These are phyloP conservation scores for Perizoma flavofasciatum DNA, from an alignment of 2,888 invertebrate species.

Conservation along the genomic window DNA sequence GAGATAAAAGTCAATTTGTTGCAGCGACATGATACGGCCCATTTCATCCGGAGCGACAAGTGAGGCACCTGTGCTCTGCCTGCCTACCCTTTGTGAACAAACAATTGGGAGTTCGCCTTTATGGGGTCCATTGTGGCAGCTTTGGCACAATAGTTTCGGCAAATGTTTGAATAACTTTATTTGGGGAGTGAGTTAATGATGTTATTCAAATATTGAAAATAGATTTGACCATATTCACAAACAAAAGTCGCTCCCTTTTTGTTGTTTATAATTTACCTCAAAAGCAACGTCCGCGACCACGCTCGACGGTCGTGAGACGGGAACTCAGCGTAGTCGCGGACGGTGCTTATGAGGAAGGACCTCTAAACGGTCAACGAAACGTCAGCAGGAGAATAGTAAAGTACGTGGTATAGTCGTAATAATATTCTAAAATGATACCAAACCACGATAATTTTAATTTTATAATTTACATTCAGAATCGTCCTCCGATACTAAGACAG, in stretches of 20 bases:
- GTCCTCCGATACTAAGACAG: too few species aligned
- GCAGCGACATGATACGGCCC: conserved; percentile 86
- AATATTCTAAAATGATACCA: too few species aligned
- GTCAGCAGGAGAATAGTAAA: too few species aligned
- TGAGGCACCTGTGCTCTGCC: conserved; percentile 80
- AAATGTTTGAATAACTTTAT: conserved; percentile 33
- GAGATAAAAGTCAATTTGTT: conserved; percentile 86
- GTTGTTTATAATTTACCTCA: too few species aligned
- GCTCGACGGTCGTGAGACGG: too few species aligned
- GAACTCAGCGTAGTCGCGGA: too few species aligned
- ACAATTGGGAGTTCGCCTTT: conserved; percentile 44
- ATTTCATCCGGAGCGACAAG: conserved; percentile 83
- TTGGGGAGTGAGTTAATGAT: conserved; percentile 22
- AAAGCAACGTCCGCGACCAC: too few species aligned
- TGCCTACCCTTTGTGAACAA: conserved; percentile 60
- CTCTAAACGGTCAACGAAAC: too few species aligned
- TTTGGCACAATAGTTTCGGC: conserved; percentile 37
- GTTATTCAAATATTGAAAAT: conserved; percentile 27
- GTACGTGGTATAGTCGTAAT: too few species aligned
- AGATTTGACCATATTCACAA: conserved; percentile 6
- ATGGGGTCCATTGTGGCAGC: conserved; percentile 46
- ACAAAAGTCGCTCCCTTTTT: not conserved
- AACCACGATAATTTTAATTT: too few species aligned
- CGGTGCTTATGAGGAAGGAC: too few species aligned
- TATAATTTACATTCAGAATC: too few species aligned